Evolutionary conservation across 2,113 vertebrate genomes (phyloP).

Genomic region (Solenodon paradoxus): DNA sequence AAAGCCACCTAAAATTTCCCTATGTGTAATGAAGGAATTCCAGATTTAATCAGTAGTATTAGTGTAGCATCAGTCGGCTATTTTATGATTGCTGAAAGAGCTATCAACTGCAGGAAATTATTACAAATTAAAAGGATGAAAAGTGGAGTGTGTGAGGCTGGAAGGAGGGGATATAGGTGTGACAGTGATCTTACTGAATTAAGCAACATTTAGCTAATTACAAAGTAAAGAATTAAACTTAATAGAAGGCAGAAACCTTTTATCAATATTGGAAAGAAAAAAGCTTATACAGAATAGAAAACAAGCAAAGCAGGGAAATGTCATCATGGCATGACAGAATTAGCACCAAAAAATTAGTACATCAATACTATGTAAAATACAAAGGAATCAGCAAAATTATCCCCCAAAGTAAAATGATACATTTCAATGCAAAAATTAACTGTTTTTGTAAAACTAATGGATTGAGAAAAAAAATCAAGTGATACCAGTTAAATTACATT

Average conservation of each 20-base stretch:
- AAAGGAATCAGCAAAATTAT: not conserved
- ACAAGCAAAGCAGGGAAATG: not conserved
- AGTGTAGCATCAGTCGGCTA: not conserved
- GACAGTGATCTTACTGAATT: not conserved
- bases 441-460: conserved; percentile 8
- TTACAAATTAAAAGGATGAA: not conserved
- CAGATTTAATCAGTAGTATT: not conserved
- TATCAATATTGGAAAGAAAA: not conserved
- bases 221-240: not conserved
- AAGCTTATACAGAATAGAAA: not conserved
- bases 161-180: not conserved
- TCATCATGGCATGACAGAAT: not conserved
- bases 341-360: not conserved
- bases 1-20: not conserved
- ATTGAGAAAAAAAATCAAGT: not conserved
- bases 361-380: not conserved
- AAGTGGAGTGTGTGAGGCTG: not conserved
- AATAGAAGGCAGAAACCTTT: not conserved
- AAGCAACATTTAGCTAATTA: not conserved
- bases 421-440: conserved; percentile 25
- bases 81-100: not conserved
- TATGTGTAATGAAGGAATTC: not conserved
- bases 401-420: conserved; percentile 24
- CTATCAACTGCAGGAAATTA: not conserved
- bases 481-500: conserved; percentile 63